These are phyloP conservation scores for Coccyzus lansbergi DNA, from an alignment of 2,797 vertebrate species.

Conservation along the genomic window DNA sequence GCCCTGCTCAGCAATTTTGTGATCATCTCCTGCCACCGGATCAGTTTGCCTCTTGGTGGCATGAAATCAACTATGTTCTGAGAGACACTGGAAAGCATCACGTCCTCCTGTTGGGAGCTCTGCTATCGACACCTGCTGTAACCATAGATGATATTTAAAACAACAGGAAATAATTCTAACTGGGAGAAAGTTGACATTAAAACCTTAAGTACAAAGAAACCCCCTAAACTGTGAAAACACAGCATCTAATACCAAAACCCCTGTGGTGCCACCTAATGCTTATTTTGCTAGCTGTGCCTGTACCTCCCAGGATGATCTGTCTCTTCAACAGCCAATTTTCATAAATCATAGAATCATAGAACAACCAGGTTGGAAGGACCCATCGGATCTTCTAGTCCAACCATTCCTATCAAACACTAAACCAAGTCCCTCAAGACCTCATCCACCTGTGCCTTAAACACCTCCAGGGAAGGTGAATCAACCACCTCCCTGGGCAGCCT, in stretches of 20 bases:
- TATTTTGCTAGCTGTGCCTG: background rate
- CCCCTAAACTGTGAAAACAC: background rate
- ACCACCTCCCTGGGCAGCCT: too few species aligned
- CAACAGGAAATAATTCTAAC: background rate
- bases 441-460: too few species aligned
- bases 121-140: background rate
- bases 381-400: too few species aligned
- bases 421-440: too few species aligned
- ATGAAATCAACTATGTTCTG: background rate
- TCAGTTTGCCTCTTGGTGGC: background rate
- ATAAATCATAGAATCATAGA: too few species aligned
- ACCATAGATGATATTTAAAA: background rate
- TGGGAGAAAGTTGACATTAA: background rate
- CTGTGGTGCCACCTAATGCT: background rate
- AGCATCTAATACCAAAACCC: background rate
- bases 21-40: background rate
- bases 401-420: too few species aligned
- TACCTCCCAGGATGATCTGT: background rate
- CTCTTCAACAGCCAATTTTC: background rate
- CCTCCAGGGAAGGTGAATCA: too few species aligned
- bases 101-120: background rate
- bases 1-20: background rate
- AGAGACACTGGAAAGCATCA: background rate
- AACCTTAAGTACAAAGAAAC: background rate
- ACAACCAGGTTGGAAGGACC: too few species aligned